Percentiles rank a stretch among this genome's conserved stretches.
phyloP scores from a whole-genome alignment of 2,113 vertebrate species.

The Prunella fulvescens region DNA sequence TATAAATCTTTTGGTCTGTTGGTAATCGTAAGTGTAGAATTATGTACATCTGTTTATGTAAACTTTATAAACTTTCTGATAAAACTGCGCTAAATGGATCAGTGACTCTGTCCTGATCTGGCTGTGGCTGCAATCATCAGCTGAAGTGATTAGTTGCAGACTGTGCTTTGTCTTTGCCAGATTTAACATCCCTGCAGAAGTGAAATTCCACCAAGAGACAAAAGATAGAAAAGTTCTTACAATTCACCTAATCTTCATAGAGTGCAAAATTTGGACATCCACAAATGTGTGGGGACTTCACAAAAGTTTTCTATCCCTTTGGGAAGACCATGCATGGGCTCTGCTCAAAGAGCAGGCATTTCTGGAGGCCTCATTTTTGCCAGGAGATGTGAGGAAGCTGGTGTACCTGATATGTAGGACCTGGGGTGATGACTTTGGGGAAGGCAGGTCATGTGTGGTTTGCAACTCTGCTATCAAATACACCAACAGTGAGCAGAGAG shows the following conservation, averaged over 20 bases:
- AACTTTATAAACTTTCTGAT: conserved; percentile 30
- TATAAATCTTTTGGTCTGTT: conserved; percentile 10
- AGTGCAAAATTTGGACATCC: not conserved
- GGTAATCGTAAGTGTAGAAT: not conserved
- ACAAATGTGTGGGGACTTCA: not conserved
- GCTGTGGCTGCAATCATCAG: not conserved
- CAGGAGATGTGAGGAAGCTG: not conserved
- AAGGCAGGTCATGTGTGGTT: fast-evolving
- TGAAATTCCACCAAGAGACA: not conserved
- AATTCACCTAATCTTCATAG: not conserved
- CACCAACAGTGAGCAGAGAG: not conserved
- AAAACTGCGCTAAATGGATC: not conserved
- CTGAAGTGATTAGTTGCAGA: not conserved
- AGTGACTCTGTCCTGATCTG: conserved; percentile 1
- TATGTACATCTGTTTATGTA: conserved; percentile 32
- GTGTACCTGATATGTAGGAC: not conserved
- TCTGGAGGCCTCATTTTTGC: not conserved
- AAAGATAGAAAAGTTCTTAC: not conserved
- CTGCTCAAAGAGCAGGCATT: not conserved
- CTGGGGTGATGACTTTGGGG: not conserved
- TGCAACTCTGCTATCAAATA: not conserved
- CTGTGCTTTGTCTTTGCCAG: not conserved
- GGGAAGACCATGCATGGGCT: not conserved
- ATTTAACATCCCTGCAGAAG: not conserved
- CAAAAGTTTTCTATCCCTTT: not conserved